These are phyloP conservation scores for Otus sunia DNA, from an alignment of 2,113 vertebrate genomes.

Conservation along the genomic window DNA sequence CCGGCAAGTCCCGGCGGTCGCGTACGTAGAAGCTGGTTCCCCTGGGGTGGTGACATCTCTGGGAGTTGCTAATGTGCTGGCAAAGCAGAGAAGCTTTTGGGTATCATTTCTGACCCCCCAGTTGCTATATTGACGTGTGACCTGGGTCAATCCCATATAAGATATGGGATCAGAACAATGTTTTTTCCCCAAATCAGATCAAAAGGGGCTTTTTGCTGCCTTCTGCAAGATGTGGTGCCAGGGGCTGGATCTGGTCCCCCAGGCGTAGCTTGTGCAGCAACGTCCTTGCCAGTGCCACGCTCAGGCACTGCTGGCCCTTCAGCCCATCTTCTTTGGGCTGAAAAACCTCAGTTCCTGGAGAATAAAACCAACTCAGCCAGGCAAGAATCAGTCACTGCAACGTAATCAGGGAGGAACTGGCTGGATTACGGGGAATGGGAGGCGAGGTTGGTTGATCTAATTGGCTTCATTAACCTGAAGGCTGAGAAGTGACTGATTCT, in stretches of 20 bases:
- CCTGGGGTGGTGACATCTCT: not conserved
- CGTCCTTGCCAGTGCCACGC: fast-evolving
- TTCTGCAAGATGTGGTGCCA: not conserved
- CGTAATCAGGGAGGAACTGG: not conserved
- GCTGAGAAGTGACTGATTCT: not conserved
- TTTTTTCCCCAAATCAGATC: not conserved
- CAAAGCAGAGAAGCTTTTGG: not conserved
- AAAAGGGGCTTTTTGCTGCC: not conserved
- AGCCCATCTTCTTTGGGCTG: not conserved
- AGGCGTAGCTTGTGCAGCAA: fast-evolving
- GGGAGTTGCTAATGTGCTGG: not conserved
- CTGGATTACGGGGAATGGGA: not conserved
- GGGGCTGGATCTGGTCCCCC: fast-evolving
- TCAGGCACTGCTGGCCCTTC: not conserved
- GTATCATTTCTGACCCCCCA: not conserved
- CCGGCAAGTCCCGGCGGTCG: fast-evolving
- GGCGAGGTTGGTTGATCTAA: not conserved
- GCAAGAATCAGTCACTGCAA: not conserved
- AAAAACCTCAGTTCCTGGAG: not conserved
- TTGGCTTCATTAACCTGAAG: not conserved
- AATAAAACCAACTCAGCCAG: not conserved
- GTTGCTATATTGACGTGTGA: not conserved
- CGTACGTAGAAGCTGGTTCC: not conserved
- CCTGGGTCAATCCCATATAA: not conserved
- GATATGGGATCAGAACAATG: not conserved